phyloP scores from a whole-genome alignment of 2,888 invertebrate genomes.

The Baronia brevicornis region DNA sequence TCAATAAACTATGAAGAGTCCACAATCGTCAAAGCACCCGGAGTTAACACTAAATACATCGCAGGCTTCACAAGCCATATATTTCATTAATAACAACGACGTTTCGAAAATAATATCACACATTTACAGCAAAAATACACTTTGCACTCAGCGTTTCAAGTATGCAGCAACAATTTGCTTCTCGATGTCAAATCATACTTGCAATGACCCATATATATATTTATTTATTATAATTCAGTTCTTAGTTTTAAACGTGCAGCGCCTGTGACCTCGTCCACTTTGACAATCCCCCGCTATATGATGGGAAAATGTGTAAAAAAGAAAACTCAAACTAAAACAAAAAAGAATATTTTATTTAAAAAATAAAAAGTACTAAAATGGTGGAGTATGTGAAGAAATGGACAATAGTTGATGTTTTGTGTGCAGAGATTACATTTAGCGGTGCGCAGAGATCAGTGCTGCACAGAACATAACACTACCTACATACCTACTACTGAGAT shows the following conservation, averaged over 20 bases:
- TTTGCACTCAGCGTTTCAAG: constrained; percentile 56
- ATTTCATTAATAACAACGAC: constrained; percentile 52
- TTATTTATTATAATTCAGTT: constrained; percentile 48
- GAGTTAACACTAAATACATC: constrained; percentile 71
- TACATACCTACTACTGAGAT: too few relatives aligned
- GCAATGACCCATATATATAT: constrained; percentile 43
- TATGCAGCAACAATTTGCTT: constrained; percentile 41
- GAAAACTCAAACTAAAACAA: constrained; percentile 41
- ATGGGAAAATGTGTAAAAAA: constrained; percentile 35
- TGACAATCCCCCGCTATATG: constrained; percentile 64
- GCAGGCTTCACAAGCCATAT: constrained; percentile 68
- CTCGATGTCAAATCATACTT: constrained; percentile 39
- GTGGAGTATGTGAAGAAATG: constrained; percentile 37
- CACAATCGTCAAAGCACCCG: constrained; percentile 76
- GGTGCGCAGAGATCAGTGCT: constrained; percentile 18
- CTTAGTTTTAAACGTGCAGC: constrained; percentile 61
- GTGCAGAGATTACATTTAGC: constrained; percentile 26
- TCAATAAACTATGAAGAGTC: constrained; percentile 67
- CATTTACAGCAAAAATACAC: constrained; percentile 66
- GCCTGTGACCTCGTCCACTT: constrained; percentile 64
- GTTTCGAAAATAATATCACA: constrained; percentile 71
- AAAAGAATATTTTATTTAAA: constrained; percentile 50
- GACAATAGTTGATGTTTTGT: constrained; percentile 30
- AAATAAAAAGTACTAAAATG: constrained; percentile 45
- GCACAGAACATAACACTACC: constrained; percentile 40